Percentiles rank a stretch among this genome's conserved stretches.
phyloP scores from a whole-genome alignment of 2,888 invertebrate species.

The Drosophila niveifrons region DNA sequence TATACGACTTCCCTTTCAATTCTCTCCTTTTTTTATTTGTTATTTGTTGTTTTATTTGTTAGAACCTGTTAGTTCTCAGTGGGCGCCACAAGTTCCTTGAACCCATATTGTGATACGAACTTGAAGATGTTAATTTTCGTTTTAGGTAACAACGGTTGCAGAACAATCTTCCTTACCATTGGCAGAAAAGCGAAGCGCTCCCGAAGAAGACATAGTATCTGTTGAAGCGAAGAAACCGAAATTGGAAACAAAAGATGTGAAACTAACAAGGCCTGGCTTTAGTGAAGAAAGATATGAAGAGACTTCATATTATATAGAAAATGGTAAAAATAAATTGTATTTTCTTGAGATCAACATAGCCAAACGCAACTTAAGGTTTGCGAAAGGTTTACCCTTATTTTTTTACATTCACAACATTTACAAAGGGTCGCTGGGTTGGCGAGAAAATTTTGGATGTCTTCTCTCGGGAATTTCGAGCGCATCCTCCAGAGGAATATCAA shows the following conservation, averaged over 20 bases:
- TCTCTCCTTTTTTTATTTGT: background rate
- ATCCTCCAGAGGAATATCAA: slow-evolving; percentile 96
- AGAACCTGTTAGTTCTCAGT: slow-evolving; percentile 16
- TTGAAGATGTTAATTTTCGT: slow-evolving; percentile 24
- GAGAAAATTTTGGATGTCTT: slow-evolving; percentile 96
- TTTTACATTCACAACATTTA: slow-evolving; percentile 97
- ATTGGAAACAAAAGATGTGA: slow-evolving; percentile 95
- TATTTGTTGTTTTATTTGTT: slow-evolving; percentile 19
- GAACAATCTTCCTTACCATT: slow-evolving; percentile 10
- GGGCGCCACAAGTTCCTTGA: slow-evolving; percentile 31
- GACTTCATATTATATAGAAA: slow-evolving; percentile 97
- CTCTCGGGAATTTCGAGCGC: slow-evolving; percentile 95
- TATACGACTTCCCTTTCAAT: slow-evolving; percentile 35
- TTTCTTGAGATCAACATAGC: slow-evolving; percentile 17
- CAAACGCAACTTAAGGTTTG: slow-evolving; percentile 87
- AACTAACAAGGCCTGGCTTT: slow-evolving; percentile 96
- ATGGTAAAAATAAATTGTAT: slow-evolving; percentile 88
- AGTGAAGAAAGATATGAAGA: slow-evolving; percentile 97
- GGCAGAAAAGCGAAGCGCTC: slow-evolving; percentile 54
- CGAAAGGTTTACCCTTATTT: slow-evolving; percentile 98
- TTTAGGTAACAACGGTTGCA: slow-evolving; percentile 39
- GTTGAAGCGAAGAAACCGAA: slow-evolving; percentile 86
- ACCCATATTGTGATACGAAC: slow-evolving; percentile 23
- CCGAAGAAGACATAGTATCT: slow-evolving; percentile 3
- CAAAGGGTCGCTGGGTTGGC: slow-evolving; percentile 97